Evolutionary conservation across 1,140 invertebrate genomes (phyloP).

Genomic region (Pinna nobilis): DNA sequence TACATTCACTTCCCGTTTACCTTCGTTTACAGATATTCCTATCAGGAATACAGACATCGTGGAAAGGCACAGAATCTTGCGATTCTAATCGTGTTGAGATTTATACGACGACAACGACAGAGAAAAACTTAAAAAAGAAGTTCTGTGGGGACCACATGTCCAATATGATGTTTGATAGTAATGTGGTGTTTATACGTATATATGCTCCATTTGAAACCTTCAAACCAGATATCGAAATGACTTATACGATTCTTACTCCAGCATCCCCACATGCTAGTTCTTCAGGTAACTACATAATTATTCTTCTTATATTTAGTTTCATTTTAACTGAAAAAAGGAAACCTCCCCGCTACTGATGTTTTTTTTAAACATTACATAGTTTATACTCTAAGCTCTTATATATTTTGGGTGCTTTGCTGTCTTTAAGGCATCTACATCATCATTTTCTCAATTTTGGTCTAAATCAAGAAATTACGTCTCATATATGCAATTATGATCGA

Average conservation of each 20-base stretch:
- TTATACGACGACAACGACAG: slow-evolving; percentile 25
- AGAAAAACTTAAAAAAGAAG: not conserved
- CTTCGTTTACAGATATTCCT: slow-evolving; percentile 7
- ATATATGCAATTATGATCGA: too few relatives aligned
- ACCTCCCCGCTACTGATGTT: too few relatives aligned
- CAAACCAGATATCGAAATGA: slow-evolving; percentile 6
- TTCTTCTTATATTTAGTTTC: too few relatives aligned
- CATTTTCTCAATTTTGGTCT: not conserved
- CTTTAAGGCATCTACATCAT: not conserved
- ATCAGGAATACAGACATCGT: not conserved
- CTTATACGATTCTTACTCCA: slow-evolving; percentile 12
- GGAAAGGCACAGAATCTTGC: slow-evolving; percentile 12
- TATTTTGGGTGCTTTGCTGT: too few relatives aligned
- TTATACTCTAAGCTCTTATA: too few relatives aligned
- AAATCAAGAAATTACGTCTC: too few relatives aligned
- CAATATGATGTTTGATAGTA: slow-evolving; percentile 18
- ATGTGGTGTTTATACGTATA: slow-evolving; percentile 29
- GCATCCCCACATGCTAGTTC: too few relatives aligned
- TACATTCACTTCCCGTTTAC: not conserved
- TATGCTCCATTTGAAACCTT: slow-evolving; percentile 1
- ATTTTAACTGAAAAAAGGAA: too few relatives aligned
- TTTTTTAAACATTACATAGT: too few relatives aligned
- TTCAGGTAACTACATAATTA: too few relatives aligned
- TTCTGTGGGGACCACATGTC: slow-evolving; percentile 21
- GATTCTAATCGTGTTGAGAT: slow-evolving; percentile 28